Evolutionary conservation across 1,140 invertebrate species (phyloP).

Genomic region (Thaumatotibia leucotreta): DNA sequence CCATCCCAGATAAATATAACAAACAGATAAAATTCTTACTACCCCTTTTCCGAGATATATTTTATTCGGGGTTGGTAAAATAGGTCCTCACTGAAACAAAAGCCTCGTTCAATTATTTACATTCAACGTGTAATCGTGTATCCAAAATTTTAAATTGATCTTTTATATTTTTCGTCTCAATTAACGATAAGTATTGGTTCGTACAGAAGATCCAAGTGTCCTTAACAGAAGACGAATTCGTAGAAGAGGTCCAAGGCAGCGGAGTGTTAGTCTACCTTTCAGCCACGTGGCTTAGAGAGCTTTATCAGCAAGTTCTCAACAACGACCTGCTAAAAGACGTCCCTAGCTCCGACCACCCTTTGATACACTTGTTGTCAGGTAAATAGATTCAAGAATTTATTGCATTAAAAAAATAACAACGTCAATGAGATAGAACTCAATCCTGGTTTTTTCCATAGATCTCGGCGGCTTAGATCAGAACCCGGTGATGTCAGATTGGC

Average conservation of each 20-base stretch:
- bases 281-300: slow-evolving; percentile 92
- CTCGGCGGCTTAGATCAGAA: slow-evolving; percentile 88
- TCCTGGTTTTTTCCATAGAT: slow-evolving; percentile 80
- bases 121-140: no score
- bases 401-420: no score
- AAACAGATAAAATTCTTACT: no score
- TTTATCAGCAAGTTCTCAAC: slow-evolving; percentile 90
- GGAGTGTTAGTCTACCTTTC: slow-evolving; percentile 94
- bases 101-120: no score
- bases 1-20: no score
- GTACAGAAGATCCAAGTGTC: slow-evolving; percentile 78
- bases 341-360: slow-evolving; percentile 67
- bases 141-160: no score
- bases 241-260: slow-evolving; percentile 92
- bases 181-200: slow-evolving; percentile 20
- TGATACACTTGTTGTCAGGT: slow-evolving; percentile 89
- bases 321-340: slow-evolving; percentile 84
- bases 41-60: no score
- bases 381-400: slow-evolving; percentile 27
- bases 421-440: no score
- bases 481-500: slow-evolving; percentile 90
- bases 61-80: no score
- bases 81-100: no score
- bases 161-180: no score
- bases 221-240: slow-evolving; percentile 87